Conservation (phyloP, 2,797 vertebrate species). For the Brachyalestes nurse region DNA sequence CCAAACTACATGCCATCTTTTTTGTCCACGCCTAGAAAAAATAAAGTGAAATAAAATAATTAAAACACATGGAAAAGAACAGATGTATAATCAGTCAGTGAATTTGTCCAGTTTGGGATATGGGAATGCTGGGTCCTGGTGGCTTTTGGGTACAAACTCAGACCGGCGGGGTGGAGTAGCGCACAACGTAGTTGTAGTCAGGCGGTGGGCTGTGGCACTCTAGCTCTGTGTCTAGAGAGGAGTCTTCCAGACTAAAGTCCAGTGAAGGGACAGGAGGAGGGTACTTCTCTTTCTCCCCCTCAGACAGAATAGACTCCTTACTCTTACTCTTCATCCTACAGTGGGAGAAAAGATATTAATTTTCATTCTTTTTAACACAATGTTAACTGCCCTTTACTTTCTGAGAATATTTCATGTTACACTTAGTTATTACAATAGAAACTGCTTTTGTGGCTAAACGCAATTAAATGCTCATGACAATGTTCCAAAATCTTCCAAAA, state of each 20-base stretch:
- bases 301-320: constrained; percentile 86
- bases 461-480: no score
- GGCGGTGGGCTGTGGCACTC: constrained; percentile 94
- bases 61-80: constrained; percentile 19
- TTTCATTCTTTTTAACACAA: no score
- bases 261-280: constrained; percentile 72
- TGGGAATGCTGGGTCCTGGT: not conserved
- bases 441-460: no score
- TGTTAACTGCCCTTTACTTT: no score
- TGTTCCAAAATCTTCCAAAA: no score
- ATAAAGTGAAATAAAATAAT: not conserved
- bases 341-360: constrained; percentile 35
- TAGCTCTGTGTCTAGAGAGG: constrained; percentile 83
- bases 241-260: constrained; percentile 87
- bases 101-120: constrained; percentile 37
- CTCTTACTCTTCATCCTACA: constrained; percentile 88
- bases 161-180: constrained; percentile 89
- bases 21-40: not conserved
- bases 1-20: not conserved
- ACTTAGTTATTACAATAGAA: no score
- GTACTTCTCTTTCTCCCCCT: constrained; percentile 82
- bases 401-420: no score
- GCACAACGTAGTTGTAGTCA: constrained; percentile 91
- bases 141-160: constrained; percentile 58
- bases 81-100: constrained; percentile 47